phyloP scores from a whole-genome alignment of 2,797 vertebrate species.

The Myotis vivesi region DNA sequence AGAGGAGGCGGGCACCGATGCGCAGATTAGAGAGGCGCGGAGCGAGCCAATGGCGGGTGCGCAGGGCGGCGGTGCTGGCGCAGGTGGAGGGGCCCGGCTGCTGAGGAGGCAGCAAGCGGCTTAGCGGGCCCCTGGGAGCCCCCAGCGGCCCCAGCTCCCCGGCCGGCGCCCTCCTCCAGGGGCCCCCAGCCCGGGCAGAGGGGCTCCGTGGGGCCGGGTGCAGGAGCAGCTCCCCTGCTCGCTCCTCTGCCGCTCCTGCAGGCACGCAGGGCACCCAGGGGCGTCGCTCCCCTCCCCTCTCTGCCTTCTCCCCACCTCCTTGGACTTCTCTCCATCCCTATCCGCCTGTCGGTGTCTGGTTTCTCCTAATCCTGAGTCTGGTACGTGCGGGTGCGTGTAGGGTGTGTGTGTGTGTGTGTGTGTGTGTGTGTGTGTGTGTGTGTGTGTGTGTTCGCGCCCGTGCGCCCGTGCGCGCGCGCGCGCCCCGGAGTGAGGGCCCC shows the following conservation, averaged over 20 bases:
- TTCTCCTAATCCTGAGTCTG: not conserved
- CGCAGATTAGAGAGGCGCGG: constrained; percentile 84
- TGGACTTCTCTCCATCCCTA: not conserved
- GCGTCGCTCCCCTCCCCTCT: not conserved
- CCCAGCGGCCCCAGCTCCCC: fast-evolving
- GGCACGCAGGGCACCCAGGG: not conserved
- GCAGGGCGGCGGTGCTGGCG: constrained; percentile 57
- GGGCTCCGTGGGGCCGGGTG: not conserved
- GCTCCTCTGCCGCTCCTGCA: not conserved
- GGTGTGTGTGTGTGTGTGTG: not conserved
- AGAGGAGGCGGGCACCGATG: constrained; percentile 76
- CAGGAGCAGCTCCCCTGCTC: fast-evolving
- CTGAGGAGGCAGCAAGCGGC: not conserved
- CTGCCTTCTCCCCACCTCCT: too few species aligned
- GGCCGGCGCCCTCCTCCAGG: not conserved
- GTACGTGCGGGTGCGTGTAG: not conserved
- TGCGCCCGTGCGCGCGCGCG: not conserved
- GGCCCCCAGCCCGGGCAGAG: not conserved
- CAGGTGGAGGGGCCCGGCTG: constrained; percentile 45
- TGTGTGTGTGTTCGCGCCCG: too few species aligned
- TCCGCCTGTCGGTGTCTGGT: not conserved
- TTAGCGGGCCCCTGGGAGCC: not conserved
- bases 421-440: not conserved
- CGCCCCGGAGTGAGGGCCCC: not conserved
- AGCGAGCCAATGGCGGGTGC: constrained; percentile 82